phyloP scores from a whole-genome alignment of 2,797 vertebrate genomes.

The Eutrigla gurnardus region DNA sequence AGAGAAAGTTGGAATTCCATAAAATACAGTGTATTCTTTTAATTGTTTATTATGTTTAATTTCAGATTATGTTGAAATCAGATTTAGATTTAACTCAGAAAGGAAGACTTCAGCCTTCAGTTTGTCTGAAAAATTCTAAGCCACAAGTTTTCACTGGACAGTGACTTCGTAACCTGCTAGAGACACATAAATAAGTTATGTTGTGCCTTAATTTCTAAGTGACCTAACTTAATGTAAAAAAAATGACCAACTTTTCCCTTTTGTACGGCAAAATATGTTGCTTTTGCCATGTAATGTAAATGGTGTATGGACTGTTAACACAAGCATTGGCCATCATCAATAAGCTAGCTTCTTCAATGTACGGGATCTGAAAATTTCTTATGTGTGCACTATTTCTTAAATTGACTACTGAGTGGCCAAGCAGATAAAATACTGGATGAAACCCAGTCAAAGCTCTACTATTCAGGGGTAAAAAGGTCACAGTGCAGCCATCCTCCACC shows the following conservation, averaged over 20 bases:
- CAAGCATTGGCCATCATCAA: background rate
- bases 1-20: background rate
- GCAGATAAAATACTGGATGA: background rate
- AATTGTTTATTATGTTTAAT: background rate
- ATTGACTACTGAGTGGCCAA: background rate
- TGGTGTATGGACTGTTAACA: background rate
- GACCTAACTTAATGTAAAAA: background rate
- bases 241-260: background rate
- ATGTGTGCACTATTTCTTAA: background rate
- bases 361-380: background rate
- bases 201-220: background rate
- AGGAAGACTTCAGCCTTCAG: background rate
- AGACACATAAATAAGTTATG: background rate
- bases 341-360: slow-evolving; percentile 1
- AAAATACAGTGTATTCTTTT: background rate
- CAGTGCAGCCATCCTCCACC: background rate
- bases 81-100: background rate
- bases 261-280: background rate
- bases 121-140: background rate
- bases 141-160: background rate
- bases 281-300: background rate
- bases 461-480: background rate
- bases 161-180: background rate
- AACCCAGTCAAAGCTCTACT: background rate
- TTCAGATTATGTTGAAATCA: too few species aligned